A percentile compares a stretch with the other conserved stretches of the same genome.
These are phyloP conservation scores for Holocentrus rufus DNA, from an alignment of 2,797 vertebrate species.

Conservation along the genomic window DNA sequence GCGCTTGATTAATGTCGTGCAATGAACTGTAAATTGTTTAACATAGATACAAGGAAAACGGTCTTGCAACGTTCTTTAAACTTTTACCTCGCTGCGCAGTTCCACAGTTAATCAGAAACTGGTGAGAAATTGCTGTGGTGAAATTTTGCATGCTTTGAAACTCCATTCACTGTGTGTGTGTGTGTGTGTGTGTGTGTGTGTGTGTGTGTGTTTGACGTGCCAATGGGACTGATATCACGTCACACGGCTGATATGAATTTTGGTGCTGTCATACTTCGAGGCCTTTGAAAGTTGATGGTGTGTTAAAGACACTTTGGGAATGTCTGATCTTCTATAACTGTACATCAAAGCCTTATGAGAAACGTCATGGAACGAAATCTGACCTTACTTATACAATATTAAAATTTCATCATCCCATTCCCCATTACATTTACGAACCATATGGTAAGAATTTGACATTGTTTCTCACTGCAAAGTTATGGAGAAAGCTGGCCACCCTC, in stretches of 20 bases:
- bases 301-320: not conserved
- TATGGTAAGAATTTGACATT: constrained; percentile 7
- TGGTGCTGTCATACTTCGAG: constrained; percentile 2
- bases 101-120: constrained; percentile 40
- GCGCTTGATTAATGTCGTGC: constrained; percentile 19
- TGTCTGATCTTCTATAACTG: not conserved
- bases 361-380: constrained; percentile 11
- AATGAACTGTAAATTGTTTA: constrained; percentile 23
- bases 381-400: not conserved
- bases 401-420: constrained; percentile 5
- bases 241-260: constrained; percentile 33
- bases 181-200: constrained; percentile 13
- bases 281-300: constrained; percentile 10
- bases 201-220: constrained; percentile 10
- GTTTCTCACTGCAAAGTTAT: not conserved
- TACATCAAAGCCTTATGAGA: constrained; percentile 10
- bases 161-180: not conserved
- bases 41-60: constrained; percentile 29
- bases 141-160: constrained; percentile 41
- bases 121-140: not conserved
- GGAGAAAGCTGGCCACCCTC: not conserved
- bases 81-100: constrained; percentile 9
- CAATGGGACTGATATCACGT: constrained; percentile 24
- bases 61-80: constrained; percentile 17
- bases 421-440: constrained; percentile 16